Conservation (phyloP, 2,113 vertebrate genomes). For the Helogale parvula region DNA sequence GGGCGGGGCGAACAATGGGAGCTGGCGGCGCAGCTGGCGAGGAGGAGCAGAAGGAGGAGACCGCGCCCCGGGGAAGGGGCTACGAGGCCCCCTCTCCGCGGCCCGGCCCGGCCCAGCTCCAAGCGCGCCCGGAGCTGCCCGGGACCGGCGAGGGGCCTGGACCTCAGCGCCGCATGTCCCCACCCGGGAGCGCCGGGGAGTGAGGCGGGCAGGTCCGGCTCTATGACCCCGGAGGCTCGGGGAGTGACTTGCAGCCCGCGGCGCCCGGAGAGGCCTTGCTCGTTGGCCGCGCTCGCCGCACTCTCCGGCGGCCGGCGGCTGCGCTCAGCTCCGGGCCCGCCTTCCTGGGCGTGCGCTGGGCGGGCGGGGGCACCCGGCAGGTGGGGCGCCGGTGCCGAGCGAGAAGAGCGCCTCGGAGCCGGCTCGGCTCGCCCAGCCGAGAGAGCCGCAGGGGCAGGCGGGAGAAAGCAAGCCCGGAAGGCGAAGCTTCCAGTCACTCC, state of each 20-base stretch:
- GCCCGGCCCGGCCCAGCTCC: neutral
- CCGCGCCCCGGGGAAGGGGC: conserved; percentile 62
- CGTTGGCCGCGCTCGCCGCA: neutral
- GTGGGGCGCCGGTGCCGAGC: neutral
- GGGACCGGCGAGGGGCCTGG: neutral
- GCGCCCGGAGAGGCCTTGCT: conserved; percentile 68
- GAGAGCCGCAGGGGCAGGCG: neutral
- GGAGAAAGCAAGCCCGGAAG: neutral
- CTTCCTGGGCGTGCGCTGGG: conserved; percentile 68
- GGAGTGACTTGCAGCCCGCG: conserved; percentile 33
- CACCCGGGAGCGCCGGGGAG: neutral
- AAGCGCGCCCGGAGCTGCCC: neutral
- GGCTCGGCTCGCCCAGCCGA: neutral
- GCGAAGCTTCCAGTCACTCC: neutral
- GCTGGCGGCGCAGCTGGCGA: conserved; percentile 28
- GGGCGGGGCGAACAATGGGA: conserved; percentile 67
- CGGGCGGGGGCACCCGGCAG: conserved; percentile 10
- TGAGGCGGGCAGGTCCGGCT: neutral
- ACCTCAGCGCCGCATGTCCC: neutral
- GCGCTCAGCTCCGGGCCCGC: conserved; percentile 63
- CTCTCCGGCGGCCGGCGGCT: conserved; percentile 12
- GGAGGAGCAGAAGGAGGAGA: conserved; percentile 29
- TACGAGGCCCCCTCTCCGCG: neutral
- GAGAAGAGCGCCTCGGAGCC: neutral
- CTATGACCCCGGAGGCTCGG: neutral